Base-by-base conservation (phyloP, 2,888 invertebrate genomes). In the Tillus elongatus region DNA sequence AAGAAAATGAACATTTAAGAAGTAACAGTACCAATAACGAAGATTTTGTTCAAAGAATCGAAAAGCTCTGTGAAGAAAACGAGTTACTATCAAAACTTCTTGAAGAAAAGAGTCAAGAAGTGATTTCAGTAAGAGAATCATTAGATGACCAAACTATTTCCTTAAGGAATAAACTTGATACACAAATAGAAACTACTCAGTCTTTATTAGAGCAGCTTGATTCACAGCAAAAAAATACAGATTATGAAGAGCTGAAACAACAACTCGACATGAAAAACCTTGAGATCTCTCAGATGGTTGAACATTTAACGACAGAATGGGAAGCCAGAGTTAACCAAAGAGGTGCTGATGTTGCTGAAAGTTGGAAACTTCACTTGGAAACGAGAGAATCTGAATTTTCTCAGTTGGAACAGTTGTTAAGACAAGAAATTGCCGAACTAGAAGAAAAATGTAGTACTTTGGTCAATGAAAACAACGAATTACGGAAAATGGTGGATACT, bases 341-440 rank as follows among this genome's bases (percentile, higher is more conserved):
- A 46, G 79, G 80, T 35, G 69, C 69, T 49, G 79, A 80, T 64
- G 74, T 82, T 39, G 79, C 80, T 6, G 74, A 76, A 61, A 68
- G 79, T 52, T 80, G 80, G 81, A 79, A 80, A 52, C 69, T 75
- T 45, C 80, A 82, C 60, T 57, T 81, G 39, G 68, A 72, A n/a
- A 69, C 72, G 47, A 70, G 76, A 28, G 79, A 81, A 65, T 65
- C 61, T 6, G 79, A 78, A 49, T 79, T 78, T 52, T 66, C 69
- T 41, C 65, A 68, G 44, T 54, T 59, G 3, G 75, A 76, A 60
- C 58, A 63, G 35, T 68, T 68, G 33, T 60, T 77, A 6, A 62
- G 69, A 49, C 60, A 59, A 29, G 72, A 78, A 60, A 60, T 79
- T 15, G 63, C 53, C 46, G 65, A 67, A 44, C 58, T 70, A 30